A percentile compares a stretch with the other conserved stretches of the same genome.
Conservation (phyloP, 2,888 invertebrate genomes). For the Orthosia gracilis region DNA sequence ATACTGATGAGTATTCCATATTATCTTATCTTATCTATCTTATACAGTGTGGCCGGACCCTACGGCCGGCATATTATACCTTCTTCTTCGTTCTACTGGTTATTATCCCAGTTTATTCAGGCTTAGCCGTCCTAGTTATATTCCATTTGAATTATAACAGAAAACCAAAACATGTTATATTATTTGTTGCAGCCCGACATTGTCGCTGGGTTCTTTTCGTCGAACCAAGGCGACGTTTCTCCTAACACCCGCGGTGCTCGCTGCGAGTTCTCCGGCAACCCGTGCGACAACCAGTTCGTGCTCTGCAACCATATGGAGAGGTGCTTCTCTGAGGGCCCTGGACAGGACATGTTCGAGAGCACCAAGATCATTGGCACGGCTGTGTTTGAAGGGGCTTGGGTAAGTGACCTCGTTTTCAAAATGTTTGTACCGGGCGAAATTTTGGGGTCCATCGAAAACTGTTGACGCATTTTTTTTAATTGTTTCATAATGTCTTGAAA, state of each 20-base stretch:
- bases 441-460: no score
- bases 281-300: conserved; percentile 93
- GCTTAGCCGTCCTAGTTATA: no score
- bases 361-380: conserved; percentile 94
- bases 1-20: no score
- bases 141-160: no score
- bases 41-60: no score
- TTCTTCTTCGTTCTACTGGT: no score
- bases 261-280: conserved; percentile 93
- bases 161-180: not conserved
- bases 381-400: conserved; percentile 93
- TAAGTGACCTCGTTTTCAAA: conserved; percentile 63
- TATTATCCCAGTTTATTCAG: no score
- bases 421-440: no score
- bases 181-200: conserved; percentile 91
- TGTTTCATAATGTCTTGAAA: no score
- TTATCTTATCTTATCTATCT: no score
- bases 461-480: no score
- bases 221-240: conserved; percentile 96
- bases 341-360: conserved; percentile 95
- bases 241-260: conserved; percentile 95
- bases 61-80: no score
- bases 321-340: conserved; percentile 95
- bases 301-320: conserved; percentile 91
- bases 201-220: conserved; percentile 95